Base-by-base conservation (phyloP, 2,888 invertebrate genomes). In the Malthinus flaveolus region DNA sequence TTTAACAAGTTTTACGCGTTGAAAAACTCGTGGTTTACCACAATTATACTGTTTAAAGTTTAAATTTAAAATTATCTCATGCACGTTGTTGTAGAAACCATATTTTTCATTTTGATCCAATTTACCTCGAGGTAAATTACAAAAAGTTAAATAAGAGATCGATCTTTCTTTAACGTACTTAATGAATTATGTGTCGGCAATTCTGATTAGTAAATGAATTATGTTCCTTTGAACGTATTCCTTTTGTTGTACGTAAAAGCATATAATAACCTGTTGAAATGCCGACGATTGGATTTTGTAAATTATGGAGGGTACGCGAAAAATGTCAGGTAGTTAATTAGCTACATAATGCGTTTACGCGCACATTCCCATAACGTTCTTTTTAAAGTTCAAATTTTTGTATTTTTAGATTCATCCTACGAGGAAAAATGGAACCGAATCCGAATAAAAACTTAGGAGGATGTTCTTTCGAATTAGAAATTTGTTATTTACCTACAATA, bases 401-500 rank as follows among this genome's bases (percentile, higher is more conserved):
- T n/a, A 23, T 23, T 76, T 77, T 12, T 75, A 88, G 89, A 55
- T 90, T 86, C 75, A 83, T 82, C 5, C 74, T 90, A 10, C 81
- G 87, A 47, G 89, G 89, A 12, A 86, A 86, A 71, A 81, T 88
- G 55, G 83, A 83, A 66, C 77, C 75, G n/a, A 73, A 68, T 53
- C 49, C 62, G 1, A 55, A 46, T 59, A 65, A 68, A 60, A 74
- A 64, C 61, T 72, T 75, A 61, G 59, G 75, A 66, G 69, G 76
- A 64, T 83, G 83, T 64, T 87, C 87, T 0, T 90, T 91, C 73
- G 89, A 90, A 73, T 75, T 91, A 66, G 90, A 91, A 76, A 87
- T 85, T 33, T 85, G 85, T 64, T 78, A 81, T 58, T 69, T 85
- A 9, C 81, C 83, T 9, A 75, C 77, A 34, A 67, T 80, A 60